A percentile compares a stretch with the other conserved stretches of the same genome.
Evolutionary conservation across 2,888 invertebrate genomes (phyloP).

Genomic region (Sesia apiformis): DNA sequence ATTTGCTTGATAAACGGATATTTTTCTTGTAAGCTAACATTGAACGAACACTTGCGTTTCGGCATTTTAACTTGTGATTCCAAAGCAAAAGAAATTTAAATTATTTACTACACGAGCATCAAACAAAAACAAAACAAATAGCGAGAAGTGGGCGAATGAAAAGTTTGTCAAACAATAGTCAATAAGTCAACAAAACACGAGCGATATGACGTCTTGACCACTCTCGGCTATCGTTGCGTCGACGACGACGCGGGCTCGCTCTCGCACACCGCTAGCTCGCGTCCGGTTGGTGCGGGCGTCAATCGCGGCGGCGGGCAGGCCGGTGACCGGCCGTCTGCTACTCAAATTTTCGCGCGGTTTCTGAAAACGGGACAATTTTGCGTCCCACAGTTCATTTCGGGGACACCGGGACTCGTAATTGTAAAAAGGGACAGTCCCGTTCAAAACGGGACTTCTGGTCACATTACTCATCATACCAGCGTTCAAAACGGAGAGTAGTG

Average conservation of each 20-base stretch:
- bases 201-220: too few species aligned
- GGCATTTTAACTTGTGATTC: too few species aligned
- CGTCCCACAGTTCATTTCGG: background rate
- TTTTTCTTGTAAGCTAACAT: constrained; percentile 17
- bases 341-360: background rate
- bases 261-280: background rate
- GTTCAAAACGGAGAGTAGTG: too few species aligned
- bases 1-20: constrained; percentile 21
- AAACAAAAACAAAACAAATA: too few species aligned
- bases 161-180: too few species aligned
- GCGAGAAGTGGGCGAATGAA: too few species aligned
- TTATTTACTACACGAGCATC: too few species aligned
- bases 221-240: background rate
- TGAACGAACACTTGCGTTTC: constrained; percentile 21
- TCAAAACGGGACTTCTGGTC: constrained; percentile 6
- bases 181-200: background rate
- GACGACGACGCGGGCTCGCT: background rate
- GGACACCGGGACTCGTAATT: constrained; percentile 7
- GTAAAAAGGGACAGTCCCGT: constrained; percentile 7
- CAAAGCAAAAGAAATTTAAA: too few species aligned
- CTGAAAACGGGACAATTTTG: background rate
- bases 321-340: too few species aligned
- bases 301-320: background rate
- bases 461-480: background rate
- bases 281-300: background rate